Conservation (phyloP, 2,888 invertebrate species). For the Pachliopta kotzebuea region DNA sequence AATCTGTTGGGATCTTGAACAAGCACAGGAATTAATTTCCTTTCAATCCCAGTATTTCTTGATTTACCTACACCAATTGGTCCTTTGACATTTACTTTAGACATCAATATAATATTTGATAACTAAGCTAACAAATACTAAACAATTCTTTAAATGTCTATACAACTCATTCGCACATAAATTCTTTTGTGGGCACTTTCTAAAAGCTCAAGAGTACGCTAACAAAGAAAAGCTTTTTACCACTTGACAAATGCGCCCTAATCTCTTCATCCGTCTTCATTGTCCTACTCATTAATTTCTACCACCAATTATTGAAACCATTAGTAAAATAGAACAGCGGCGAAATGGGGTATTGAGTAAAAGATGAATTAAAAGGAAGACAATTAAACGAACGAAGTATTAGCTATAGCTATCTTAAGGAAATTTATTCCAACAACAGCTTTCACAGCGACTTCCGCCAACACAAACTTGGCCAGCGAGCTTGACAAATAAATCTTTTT, state of each 20-base stretch:
- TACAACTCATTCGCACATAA: background rate
- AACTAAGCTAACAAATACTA: background rate
- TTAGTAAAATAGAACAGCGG: slow-evolving; percentile 11
- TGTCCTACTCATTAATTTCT: slow-evolving; percentile 20
- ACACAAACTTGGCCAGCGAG: no score
- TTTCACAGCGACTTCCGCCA: no score
- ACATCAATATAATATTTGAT: background rate
- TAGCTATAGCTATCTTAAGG: no score
- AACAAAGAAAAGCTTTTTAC: slow-evolving; percentile 23
- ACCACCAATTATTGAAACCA: slow-evolving; percentile 21
- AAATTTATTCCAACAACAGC: no score
- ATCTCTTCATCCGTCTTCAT: slow-evolving; percentile 24
- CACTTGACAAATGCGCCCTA: slow-evolving; percentile 22
- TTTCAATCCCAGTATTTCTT: no score
- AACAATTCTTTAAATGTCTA: background rate
- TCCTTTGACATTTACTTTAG: no score
- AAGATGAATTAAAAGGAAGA: background rate
- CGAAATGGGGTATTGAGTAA: background rate
- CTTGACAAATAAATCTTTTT: no score
- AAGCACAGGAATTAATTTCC: no score
- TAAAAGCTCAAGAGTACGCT: slow-evolving; percentile 5
- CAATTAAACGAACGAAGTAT: background rate
- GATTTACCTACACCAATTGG: no score
- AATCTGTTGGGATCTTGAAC: no score
- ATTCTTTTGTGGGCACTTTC: slow-evolving; percentile 2